Evolutionary conservation across 2,113 vertebrate genomes (phyloP).

Genomic region (Pomatostomus ruficeps): DNA sequence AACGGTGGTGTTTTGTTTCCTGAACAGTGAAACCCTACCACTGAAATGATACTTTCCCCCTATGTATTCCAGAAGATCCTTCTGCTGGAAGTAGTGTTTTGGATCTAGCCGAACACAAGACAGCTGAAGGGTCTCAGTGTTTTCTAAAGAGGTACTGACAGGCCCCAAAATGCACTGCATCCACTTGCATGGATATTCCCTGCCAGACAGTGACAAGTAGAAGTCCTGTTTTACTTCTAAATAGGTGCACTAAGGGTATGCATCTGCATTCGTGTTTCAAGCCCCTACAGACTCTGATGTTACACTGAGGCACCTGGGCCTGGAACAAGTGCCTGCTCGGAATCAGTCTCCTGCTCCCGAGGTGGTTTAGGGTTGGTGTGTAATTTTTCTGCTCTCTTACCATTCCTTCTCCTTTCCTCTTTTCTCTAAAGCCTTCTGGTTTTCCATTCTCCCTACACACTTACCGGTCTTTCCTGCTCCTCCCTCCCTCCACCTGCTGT

Average conservation of each 20-base stretch:
- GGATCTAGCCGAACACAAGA: not conserved
- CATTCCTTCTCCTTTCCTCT: not conserved
- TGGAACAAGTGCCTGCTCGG: accelerated
- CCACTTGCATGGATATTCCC: not conserved
- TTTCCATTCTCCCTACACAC: accelerated
- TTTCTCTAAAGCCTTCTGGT: not conserved
- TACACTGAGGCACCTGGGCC: not conserved
- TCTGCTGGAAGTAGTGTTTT: not conserved
- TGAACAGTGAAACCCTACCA: not conserved
- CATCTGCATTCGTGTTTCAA: accelerated
- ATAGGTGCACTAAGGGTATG: too few species aligned
- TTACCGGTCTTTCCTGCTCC: not conserved
- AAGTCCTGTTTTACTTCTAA: not conserved
- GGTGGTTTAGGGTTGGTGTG: not conserved
- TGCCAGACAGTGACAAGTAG: not conserved
- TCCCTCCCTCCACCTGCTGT: not conserved
- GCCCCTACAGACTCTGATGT: accelerated
- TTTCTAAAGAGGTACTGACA: not conserved
- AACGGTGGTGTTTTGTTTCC: not conserved
- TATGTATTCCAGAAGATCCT: not conserved
- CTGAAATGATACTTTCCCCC: not conserved
- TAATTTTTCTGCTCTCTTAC: not conserved
- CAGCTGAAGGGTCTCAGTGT: not conserved
- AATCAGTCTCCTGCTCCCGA: not conserved
- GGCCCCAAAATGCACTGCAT: not conserved